Percentiles rank a stretch among this genome's conserved stretches.
Evolutionary conservation across 2,888 invertebrate genomes (phyloP).

Genomic region (Glyphotaelius pellucidus): DNA sequence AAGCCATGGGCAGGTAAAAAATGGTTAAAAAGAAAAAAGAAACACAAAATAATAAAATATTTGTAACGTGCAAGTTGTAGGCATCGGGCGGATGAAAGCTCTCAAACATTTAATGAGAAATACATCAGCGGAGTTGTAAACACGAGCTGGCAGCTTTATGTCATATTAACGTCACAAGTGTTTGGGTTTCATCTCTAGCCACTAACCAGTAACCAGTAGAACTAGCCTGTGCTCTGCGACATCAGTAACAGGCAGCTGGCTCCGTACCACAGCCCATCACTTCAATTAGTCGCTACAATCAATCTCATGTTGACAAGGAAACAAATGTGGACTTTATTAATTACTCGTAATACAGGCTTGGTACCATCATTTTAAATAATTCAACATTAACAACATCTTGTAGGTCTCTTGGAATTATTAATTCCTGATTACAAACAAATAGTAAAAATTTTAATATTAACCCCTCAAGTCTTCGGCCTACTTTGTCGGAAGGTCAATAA

Average conservation of each 20-base stretch:
- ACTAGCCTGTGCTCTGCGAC: too few relatives aligned
- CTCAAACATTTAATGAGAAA: constrained; percentile 38
- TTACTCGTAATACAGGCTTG: too few relatives aligned
- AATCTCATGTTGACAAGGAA: not conserved
- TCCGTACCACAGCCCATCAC: not conserved
- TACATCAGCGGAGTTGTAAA: constrained; percentile 25
- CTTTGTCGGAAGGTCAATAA: too few relatives aligned
- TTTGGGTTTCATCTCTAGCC: constrained; percentile 27
- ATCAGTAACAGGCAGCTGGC: not conserved
- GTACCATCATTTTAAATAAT: too few relatives aligned
- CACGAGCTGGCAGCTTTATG: constrained; percentile 38
- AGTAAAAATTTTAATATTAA: too few relatives aligned
- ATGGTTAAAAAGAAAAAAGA: too few relatives aligned
- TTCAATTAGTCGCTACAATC: not conserved
- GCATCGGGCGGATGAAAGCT: constrained; percentile 12
- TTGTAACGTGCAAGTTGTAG: not conserved
- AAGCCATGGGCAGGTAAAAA: too few relatives aligned
- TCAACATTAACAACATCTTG: too few relatives aligned
- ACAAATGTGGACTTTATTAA: not conserved
- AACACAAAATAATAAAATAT: not conserved
- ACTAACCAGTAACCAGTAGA: not conserved
- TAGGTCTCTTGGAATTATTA: too few relatives aligned
- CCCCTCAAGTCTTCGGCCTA: too few relatives aligned
- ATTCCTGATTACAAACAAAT: too few relatives aligned
- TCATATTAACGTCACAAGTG: constrained; percentile 31